Conservation (phyloP, 1,140 invertebrate species). For the Streblospio benedicti region DNA sequence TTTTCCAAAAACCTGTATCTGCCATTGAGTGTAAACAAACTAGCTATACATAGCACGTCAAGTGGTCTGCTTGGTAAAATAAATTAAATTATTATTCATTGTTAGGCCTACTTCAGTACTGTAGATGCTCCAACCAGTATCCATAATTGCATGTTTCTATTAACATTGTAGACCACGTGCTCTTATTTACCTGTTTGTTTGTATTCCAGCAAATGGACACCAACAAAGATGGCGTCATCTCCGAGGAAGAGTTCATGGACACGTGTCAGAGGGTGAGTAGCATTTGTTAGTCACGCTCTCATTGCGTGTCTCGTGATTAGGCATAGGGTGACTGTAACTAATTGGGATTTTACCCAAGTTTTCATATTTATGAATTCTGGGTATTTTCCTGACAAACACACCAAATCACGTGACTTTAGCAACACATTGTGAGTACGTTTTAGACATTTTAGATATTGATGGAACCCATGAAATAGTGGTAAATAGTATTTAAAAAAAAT, state of each 20-base stretch:
- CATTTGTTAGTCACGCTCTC: neutral
- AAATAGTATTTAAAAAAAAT: no score
- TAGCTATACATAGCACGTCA: no score
- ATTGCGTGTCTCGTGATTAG: neutral
- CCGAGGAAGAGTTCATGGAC: slow-evolving; percentile 92
- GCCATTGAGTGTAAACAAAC: no score
- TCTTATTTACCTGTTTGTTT: no score
- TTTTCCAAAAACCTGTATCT: no score
- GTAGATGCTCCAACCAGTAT: no score
- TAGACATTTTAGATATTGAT: neutral
- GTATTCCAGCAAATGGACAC: slow-evolving; percentile 74
- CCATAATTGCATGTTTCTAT: no score
- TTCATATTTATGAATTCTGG: neutral
- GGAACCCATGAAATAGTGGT: no score
- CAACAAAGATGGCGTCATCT: slow-evolving; percentile 88
- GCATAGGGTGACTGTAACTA: neutral
- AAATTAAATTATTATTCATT: neutral
- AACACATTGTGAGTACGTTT: neutral
- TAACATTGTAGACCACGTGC: no score
- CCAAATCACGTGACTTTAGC: neutral
- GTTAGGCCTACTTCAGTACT: slow-evolving; percentile 14
- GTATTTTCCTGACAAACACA: neutral
- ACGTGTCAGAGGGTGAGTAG: slow-evolving; percentile 73
- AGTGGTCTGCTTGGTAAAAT: no score
- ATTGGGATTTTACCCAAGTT: neutral